Percentiles rank a stretch among this genome's conserved stretches.
Evolutionary conservation across 2,113 vertebrate species (phyloP).

Genomic region (Sisor rabdophorus): DNA sequence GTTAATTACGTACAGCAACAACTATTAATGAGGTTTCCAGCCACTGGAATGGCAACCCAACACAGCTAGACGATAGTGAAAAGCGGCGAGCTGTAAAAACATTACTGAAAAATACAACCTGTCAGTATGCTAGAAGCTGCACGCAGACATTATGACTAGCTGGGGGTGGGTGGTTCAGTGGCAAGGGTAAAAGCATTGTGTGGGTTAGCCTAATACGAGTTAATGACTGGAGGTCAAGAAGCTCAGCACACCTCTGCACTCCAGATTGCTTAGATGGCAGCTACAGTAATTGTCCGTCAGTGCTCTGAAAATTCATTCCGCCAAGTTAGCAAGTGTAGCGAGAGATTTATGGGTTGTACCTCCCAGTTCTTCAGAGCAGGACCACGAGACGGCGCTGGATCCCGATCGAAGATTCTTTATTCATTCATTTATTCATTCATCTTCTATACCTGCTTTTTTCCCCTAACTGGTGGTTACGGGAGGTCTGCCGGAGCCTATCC

Average conservation of each 20-base stretch:
- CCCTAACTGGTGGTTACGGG: too few species aligned
- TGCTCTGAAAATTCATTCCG: conserved; percentile 10
- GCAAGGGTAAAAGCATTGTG: not conserved
- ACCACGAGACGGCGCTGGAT: not conserved
- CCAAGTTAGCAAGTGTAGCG: conserved; percentile 5
- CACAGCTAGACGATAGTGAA: not conserved
- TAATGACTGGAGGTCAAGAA: conserved; percentile 12
- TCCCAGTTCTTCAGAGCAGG: not conserved
- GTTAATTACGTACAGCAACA: conserved; percentile 60
- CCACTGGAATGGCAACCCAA: conserved; percentile 33
- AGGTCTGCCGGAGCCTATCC: too few species aligned
- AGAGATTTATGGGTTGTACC: conserved; percentile 2
- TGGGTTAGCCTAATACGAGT: too few species aligned
- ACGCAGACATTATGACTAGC: not conserved
- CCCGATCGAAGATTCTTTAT: conserved; percentile 6
- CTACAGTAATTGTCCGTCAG: conserved; percentile 9
- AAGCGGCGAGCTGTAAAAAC: not conserved
- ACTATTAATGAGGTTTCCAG: conserved; percentile 36
- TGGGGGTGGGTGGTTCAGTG: not conserved
- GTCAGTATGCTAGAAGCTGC: not conserved
- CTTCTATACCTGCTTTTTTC: too few species aligned
- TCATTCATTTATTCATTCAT: too few species aligned
- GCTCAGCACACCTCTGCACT: conserved; percentile 3
- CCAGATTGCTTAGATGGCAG: conserved; percentile 18
- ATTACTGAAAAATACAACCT: not conserved